phyloP scores from a whole-genome alignment of 2,888 invertebrate species.

The Odontocolon sp. region DNA sequence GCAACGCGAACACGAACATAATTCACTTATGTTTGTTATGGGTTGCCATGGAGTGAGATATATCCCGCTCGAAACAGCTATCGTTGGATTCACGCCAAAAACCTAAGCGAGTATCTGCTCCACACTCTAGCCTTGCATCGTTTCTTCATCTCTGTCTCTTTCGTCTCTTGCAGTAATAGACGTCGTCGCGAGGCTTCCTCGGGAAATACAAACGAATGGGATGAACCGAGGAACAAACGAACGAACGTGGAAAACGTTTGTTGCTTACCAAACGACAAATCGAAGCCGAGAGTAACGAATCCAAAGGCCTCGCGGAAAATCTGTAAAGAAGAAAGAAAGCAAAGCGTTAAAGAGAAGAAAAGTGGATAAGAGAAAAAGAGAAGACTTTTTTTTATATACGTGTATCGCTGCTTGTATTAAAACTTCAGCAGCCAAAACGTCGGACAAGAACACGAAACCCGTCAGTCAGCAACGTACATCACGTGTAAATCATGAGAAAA shows the following conservation, averaged over 20 bases:
- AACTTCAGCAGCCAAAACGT: neutral
- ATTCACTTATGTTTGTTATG: constrained; percentile 80
- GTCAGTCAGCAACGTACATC: neutral
- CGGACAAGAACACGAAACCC: neutral
- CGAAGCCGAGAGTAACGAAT: neutral
- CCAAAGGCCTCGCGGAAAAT: neutral
- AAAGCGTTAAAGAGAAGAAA: too few species aligned
- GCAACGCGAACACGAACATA: constrained; percentile 70
- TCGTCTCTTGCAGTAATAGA: neutral
- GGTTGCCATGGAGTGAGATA: constrained; percentile 78
- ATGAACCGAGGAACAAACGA: neutral
- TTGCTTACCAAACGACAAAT: constrained; percentile 8
- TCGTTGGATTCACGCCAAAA: constrained; percentile 77
- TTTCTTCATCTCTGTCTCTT: constrained; percentile 17
- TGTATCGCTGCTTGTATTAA: too few species aligned
- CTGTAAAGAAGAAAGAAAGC: neutral
- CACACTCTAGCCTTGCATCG: constrained; percentile 14
- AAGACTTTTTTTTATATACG: too few species aligned
- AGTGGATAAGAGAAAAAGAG: too few species aligned
- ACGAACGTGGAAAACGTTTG: constrained; percentile 10
- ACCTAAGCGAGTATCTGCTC: constrained; percentile 60
- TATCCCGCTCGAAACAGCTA: constrained; percentile 74
- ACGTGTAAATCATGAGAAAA: constrained; percentile 9
- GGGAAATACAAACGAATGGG: neutral
- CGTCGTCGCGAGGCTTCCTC: constrained; percentile 4